phyloP scores from a whole-genome alignment of 2,888 invertebrate genomes.

The Oligia strigilis region DNA sequence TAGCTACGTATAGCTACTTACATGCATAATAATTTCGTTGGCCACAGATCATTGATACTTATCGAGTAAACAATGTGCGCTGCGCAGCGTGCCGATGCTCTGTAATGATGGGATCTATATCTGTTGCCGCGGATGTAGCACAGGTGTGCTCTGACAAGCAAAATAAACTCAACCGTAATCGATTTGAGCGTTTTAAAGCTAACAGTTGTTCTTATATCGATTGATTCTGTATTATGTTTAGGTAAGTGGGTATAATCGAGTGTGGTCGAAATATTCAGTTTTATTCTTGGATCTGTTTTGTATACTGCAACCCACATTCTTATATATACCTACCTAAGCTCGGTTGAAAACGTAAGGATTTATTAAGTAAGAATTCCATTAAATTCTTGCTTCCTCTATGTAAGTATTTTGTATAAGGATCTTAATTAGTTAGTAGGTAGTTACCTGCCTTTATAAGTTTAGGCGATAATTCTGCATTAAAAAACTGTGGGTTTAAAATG shows the following conservation, averaged over 20 bases:
- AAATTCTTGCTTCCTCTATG: neutral
- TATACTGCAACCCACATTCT: constrained; percentile 52
- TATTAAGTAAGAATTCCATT: constrained; percentile 34
- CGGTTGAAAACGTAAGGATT: constrained; percentile 34
- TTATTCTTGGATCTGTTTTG: constrained; percentile 68
- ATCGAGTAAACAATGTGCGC: constrained; percentile 77
- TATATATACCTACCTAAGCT: neutral
- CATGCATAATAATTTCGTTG: constrained; percentile 73
- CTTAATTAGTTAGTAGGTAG: neutral
- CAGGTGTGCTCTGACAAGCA: constrained; percentile 87
- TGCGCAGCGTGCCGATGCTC: constrained; percentile 66
- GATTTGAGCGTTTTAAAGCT: constrained; percentile 84
- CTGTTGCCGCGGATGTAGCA: constrained; percentile 81
- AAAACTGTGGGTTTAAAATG: neutral
- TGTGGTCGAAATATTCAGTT: constrained; percentile 74
- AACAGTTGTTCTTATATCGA: constrained; percentile 80
- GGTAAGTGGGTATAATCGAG: constrained; percentile 76
- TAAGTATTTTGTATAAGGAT: neutral
- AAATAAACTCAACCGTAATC: constrained; percentile 88
- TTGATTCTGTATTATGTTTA: constrained; percentile 78
- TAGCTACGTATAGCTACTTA: constrained; percentile 63
- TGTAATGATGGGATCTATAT: constrained; percentile 87
- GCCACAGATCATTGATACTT: constrained; percentile 75
- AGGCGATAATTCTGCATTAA: neutral
- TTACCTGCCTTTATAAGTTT: neutral